Evolutionary conservation across 2,113 vertebrate species (phyloP), one percentile per base, ranked within the genome.

Genomic region (Eclectus roratus): DNA sequence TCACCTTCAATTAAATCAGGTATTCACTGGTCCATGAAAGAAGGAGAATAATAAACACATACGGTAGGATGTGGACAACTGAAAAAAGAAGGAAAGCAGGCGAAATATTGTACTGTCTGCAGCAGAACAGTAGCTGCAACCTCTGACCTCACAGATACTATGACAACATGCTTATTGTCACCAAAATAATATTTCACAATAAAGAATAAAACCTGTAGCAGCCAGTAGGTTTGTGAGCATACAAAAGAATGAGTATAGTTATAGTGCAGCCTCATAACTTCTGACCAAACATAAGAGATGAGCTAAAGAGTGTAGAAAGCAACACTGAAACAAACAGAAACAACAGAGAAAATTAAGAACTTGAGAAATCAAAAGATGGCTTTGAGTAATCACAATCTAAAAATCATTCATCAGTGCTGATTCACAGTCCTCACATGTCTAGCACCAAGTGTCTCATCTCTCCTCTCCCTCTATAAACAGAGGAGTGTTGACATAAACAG

Each of bases 1-100:
- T 93, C 63, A 85, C 37, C 71, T 91, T 85, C 64, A 80, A 70
- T 66, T 73, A 77, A 63, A 44, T 85, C 69, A 66, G 13, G 9
- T 52, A 80, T 83, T 88, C 46, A 85, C 41, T 47, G 77, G 37
- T 20, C 49, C 44, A 11, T 24, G 37, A 44, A 64, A 88, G 41
- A 33, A 80, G 31, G 2, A 52, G 19, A 89, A 65, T 23, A 91
- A 92, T 39, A 66, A 91, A 65, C 46, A 79, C 10, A 49, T 69
- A n/a, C 0, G 2, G 17, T 17, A 91, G 21, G 64, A 49, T 23
- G 29, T 65, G 28, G 31, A 65, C 44, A 84, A 61, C 5, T 18
- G 31, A 82, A 52, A 52, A 89, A 24, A 46, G 56, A n/a, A 64
- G 5, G 25, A 44, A 85, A 87, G 56, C 4, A 35, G 53, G 41